Conservation (phyloP, 1,140 invertebrate species). For the Drosophila pandora region DNA sequence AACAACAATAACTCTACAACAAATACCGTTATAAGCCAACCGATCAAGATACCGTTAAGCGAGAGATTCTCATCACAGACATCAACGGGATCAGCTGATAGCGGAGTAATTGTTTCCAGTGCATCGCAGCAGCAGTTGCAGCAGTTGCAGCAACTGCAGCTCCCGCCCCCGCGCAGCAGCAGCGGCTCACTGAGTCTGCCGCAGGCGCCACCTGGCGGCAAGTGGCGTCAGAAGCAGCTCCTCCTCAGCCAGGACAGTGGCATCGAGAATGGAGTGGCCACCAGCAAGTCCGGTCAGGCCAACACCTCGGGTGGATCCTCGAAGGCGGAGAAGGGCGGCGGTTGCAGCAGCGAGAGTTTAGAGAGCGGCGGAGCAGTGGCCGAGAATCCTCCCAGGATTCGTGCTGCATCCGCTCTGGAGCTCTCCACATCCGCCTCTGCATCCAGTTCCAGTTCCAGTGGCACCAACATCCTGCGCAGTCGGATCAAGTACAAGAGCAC, state of each 20-base stretch:
- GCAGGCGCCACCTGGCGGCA: constrained; percentile 48
- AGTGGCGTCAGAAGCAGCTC: constrained; percentile 61
- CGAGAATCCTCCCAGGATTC: constrained; percentile 25
- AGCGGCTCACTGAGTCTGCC: constrained; percentile 72
- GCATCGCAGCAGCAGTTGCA: constrained; percentile 60
- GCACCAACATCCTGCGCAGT: constrained; percentile 45
- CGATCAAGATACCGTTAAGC: constrained; percentile 74
- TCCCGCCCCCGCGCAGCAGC: constrained; percentile 72
- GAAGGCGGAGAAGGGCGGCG: not conserved
- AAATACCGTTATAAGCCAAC: constrained; percentile 48
- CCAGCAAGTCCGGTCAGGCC: constrained; percentile 31
- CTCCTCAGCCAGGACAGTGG: constrained; percentile 80
- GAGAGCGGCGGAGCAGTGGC: constrained; percentile 44
- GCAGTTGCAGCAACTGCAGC: constrained; percentile 54
- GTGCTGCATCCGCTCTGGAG: constrained; percentile 66
- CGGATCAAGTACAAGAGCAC: constrained; percentile 78
- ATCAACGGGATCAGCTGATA: constrained; percentile 80
- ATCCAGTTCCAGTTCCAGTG: constrained; percentile 9
- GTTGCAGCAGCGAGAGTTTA: constrained; percentile 69
- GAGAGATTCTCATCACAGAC: constrained; percentile 76
- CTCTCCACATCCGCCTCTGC: constrained; percentile 18
- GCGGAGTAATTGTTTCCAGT: constrained; percentile 64
- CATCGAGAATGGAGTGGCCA: constrained; percentile 62
- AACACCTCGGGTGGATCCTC: not conserved
- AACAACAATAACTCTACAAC: constrained; percentile 7